These are phyloP conservation scores for Hydrolagus affinis DNA, from an alignment of 2,113 vertebrate genomes.

Conservation along the genomic window DNA sequence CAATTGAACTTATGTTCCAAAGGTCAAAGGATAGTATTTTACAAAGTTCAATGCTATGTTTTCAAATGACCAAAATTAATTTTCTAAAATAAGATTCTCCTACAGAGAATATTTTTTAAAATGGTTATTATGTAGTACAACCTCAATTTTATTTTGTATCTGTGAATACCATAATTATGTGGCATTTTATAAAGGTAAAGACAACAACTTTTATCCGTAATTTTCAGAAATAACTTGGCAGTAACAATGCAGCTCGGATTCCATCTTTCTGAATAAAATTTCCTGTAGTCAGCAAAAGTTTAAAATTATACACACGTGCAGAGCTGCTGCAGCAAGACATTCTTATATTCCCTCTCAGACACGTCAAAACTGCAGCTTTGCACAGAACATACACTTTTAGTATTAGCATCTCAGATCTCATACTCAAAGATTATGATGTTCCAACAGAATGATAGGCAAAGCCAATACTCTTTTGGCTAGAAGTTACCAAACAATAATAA, in stretches of 20 bases:
- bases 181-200: background rate
- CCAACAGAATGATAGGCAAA: too few species aligned
- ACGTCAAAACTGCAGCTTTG: too few species aligned
- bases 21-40: too few species aligned
- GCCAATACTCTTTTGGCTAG: too few species aligned
- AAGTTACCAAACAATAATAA: too few species aligned
- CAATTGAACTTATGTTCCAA: too few species aligned
- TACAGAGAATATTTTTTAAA: background rate
- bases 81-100: background rate
- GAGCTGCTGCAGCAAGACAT: slow-evolving; percentile 8
- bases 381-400: too few species aligned
- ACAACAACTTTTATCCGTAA: background rate
- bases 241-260: background rate
- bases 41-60: background rate
- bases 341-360: too few species aligned
- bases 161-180: background rate
- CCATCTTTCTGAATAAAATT: background rate
- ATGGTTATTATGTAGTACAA: background rate
- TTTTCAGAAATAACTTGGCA: background rate
- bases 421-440: too few species aligned
- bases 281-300: background rate
- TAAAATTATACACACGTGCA: background rate
- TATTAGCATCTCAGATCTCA: too few species aligned
- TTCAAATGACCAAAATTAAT: background rate
- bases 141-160: background rate